These are phyloP conservation scores for Tetrapedia diversipes DNA, from an alignment of 2,888 invertebrate species.

Conservation along the genomic window DNA sequence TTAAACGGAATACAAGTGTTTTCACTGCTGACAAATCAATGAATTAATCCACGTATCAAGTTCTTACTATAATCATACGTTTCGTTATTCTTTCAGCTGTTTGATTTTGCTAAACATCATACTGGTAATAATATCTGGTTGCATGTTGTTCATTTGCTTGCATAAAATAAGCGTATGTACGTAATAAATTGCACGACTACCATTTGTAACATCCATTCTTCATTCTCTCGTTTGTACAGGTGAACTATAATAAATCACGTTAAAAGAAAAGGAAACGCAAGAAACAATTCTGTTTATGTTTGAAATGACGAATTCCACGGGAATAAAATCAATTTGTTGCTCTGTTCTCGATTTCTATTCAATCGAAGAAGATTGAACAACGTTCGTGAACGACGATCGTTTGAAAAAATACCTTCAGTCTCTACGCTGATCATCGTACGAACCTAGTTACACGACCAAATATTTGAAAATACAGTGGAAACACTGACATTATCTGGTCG, in stretches of 20 bases:
- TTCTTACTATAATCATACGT: too few relatives aligned
- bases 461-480: slow-evolving; percentile 49
- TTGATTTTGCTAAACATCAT: slow-evolving; percentile 20
- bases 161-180: slow-evolving; percentile 9
- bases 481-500: slow-evolving; percentile 51
- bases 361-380: too few relatives aligned
- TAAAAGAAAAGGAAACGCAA: too few relatives aligned
- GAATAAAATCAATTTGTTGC: too few relatives aligned
- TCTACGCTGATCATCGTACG: slow-evolving; percentile 21
- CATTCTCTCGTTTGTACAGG: neutral
- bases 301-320: too few relatives aligned
- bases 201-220: slow-evolving; percentile 3
- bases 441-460: slow-evolving; percentile 46
- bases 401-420: neutral
- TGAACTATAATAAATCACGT: neutral
- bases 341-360: too few relatives aligned
- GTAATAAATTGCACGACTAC: slow-evolving; percentile 5
- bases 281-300: too few relatives aligned
- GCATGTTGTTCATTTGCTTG: slow-evolving; percentile 1
- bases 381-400: neutral
- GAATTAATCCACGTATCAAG: too few relatives aligned
- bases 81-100: too few relatives aligned
- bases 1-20: neutral
- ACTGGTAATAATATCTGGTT: neutral
- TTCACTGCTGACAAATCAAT: too few relatives aligned